Evolutionary conservation across 2,888 invertebrate species (phyloP).

Genomic region (Apotomis capreana): DNA sequence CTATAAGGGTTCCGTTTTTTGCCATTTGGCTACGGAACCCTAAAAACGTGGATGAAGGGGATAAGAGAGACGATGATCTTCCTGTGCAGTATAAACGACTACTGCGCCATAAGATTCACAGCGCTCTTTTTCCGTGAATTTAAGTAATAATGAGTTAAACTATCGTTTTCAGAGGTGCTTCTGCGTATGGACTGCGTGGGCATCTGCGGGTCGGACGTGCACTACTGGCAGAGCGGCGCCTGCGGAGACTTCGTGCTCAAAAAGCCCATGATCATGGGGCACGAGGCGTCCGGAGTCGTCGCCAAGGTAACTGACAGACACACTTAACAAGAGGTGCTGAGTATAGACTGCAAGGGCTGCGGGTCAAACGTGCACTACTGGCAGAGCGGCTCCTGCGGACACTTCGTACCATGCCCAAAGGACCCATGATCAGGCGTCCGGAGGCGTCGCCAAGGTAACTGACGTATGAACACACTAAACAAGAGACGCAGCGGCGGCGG

Average conservation of each 20-base stretch:
- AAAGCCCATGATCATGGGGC: slow-evolving; percentile 97
- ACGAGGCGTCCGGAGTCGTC: slow-evolving; percentile 94
- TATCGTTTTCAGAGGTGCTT: slow-evolving; percentile 87
- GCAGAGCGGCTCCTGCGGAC: slow-evolving; percentile 92
- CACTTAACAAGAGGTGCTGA: slow-evolving; percentile 88
- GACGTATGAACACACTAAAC: not conserved
- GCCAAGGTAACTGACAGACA: slow-evolving; percentile 80
- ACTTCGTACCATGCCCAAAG: slow-evolving; percentile 88
- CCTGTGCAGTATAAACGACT: too few relatives aligned
- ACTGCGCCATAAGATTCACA: too few relatives aligned
- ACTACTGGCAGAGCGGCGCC: slow-evolving; percentile 92
- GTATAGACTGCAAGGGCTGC: slow-evolving; percentile 97
- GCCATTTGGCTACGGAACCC: too few relatives aligned
- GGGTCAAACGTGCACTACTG: slow-evolving; percentile 98
- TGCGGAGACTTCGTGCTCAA: slow-evolving; percentile 94
- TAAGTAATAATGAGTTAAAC: not conserved
- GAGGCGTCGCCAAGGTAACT: slow-evolving; percentile 87
- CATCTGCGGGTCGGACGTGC: slow-evolving; percentile 98
- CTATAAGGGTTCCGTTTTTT: too few relatives aligned
- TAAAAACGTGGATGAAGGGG: too few relatives aligned
- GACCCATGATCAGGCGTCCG: slow-evolving; percentile 95
- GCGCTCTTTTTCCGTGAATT: too few relatives aligned
- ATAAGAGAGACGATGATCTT: too few relatives aligned
- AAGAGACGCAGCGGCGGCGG: slow-evolving; percentile 88
- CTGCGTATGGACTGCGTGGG: slow-evolving; percentile 95